phyloP scores from a whole-genome alignment of 2,797 vertebrate species.

The Intellagama lesueurii region DNA sequence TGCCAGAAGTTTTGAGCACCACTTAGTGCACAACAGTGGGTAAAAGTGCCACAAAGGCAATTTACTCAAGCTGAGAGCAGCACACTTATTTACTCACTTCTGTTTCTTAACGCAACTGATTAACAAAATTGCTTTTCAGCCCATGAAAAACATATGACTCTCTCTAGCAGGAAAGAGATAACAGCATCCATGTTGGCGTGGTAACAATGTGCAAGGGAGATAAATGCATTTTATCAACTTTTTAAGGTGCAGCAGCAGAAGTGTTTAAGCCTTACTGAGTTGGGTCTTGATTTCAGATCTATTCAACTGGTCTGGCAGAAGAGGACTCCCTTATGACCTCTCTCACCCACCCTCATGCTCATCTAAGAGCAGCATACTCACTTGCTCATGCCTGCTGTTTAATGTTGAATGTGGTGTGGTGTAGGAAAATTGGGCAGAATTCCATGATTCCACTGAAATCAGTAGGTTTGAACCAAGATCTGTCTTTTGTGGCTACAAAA shows the following conservation, averaged over 20 bases:
- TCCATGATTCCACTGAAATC: not conserved
- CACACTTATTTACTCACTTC: not conserved
- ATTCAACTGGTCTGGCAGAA: not conserved
- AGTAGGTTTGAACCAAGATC: not conserved
- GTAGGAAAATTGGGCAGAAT: not conserved
- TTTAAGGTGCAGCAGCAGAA: not conserved
- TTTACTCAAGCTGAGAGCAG: too few relatives aligned
- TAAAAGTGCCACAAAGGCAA: not conserved
- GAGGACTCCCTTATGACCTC: not conserved
- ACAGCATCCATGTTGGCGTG: not conserved
- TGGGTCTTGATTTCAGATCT: not conserved
- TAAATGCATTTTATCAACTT: not conserved
- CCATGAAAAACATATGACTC: not conserved
- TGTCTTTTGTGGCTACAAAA: too few relatives aligned
- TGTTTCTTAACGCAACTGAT: not conserved
- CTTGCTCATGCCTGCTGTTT: not conserved
- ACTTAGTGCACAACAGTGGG: not conserved
- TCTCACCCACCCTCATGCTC: too few relatives aligned
- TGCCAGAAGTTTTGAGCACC: not conserved
- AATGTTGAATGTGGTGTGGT: not conserved
- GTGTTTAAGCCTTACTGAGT: not conserved
- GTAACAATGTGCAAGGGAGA: not conserved
- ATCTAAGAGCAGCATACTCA: too few relatives aligned
- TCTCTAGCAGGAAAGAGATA: not conserved
- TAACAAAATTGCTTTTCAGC: not conserved